phyloP scores from a whole-genome alignment of 92 coral and sea anemone species.

The Siderastrea siderea region DNA sequence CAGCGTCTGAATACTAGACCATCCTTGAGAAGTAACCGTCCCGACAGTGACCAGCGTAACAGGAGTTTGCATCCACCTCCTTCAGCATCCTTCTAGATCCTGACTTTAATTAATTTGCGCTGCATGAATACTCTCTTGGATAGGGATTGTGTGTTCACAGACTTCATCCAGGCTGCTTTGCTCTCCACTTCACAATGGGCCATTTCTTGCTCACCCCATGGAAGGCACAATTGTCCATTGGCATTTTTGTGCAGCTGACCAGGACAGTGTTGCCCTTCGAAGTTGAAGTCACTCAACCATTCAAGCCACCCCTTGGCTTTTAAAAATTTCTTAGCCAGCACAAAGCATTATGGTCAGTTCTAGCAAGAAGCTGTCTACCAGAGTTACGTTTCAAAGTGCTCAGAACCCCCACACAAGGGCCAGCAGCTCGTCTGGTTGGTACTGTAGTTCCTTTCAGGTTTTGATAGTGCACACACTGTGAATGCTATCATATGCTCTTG shows the following conservation, averaged over 20 bases:
- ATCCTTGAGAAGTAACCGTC: constrained; percentile 24
- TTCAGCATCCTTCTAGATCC: constrained; percentile 23
- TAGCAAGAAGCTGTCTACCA: constrained; percentile 21
- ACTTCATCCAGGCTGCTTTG: background rate
- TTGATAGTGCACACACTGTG: constrained; percentile 20
- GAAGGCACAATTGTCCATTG: constrained; percentile 21
- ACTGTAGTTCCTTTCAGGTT: constrained; percentile 41
- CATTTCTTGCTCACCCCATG: constrained; percentile 3
- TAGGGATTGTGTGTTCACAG: background rate
- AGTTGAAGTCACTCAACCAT: constrained; percentile 21
- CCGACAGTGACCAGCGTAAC: constrained; percentile 50
- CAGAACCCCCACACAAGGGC: constrained; percentile 34
- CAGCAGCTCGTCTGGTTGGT: constrained; percentile 38
- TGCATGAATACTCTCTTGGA: constrained; percentile 13
- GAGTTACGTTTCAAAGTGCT: constrained; percentile 19
- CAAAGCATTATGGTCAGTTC: constrained; percentile 49
- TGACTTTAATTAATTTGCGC: constrained; percentile 10
- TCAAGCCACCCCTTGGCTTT: constrained; percentile 44
- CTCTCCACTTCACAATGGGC: background rate
- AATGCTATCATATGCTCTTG: constrained; percentile 30
- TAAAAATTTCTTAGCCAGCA: constrained; percentile 34
- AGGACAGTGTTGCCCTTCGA: constrained; percentile 25
- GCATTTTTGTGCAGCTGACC: constrained; percentile 34
- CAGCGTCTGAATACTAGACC: constrained; percentile 52
- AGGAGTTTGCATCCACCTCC: constrained; percentile 43